Evolutionary conservation across 1,140 invertebrate species (phyloP), one percentile per base, ranked within the genome.

Genomic region (Drosophila teissieri): DNA sequence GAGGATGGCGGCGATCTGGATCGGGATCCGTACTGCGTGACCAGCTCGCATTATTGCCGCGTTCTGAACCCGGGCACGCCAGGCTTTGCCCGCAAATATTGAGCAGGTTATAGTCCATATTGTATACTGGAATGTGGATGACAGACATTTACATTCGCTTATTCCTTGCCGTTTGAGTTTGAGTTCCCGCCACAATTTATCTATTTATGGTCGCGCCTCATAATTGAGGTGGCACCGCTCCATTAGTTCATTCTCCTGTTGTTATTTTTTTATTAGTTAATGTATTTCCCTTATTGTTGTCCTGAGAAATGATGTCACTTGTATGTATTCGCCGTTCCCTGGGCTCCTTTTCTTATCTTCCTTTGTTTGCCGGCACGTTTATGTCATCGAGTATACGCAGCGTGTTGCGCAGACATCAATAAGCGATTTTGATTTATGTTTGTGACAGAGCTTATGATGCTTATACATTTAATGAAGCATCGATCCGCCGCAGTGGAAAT

Each of bases 41-140:
- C 91, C 73, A 86, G 84, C 56, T 91, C 92, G 46, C 92, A 92
- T 90, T 92, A 92, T 88, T 92, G 92, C 78, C 86, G 90, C 53
- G 72, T 92, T 61, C 78, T 92, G 19, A 92, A 92, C 82, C 92
- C 91, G 61, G 78, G 89, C 83, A 88, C 83, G 74, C 91, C 85
- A 74, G 90, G 64, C 44, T 76, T 90, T 11, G 80, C 73, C 37
- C 89, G 92, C 45, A 92, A 92, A 74, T 91, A 92, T 78, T 91
- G 62, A 91, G 67, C 65, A 48, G 69, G 57, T 48, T 49, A 69
- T 37, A 70, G 64, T 68, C 73, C 60, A 49, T 54, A 37, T 34
- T 67, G 39, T 27, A 36, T 68, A 45, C n/a, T 39, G 14, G 31
- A 17, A n/a, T 36, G 37, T 22, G 55, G 27, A 34, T 24, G 58